Conservation (phyloP, 2,888 invertebrate genomes). For the Macrosoma leucophasiata region DNA sequence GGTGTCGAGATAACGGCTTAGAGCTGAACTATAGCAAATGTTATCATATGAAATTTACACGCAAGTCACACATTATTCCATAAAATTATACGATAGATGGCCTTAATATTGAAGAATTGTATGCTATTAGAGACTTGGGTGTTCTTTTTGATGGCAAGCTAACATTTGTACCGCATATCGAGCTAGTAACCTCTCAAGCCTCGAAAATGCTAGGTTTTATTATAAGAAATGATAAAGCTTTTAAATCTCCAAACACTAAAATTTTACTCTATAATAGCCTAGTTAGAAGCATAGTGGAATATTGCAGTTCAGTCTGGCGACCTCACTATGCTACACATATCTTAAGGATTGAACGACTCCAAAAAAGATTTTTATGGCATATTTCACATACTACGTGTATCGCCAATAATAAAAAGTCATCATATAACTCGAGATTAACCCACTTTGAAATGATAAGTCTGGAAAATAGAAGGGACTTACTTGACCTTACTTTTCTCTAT, state of each 20-base stretch:
- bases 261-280: constrained; percentile 7
- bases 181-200: constrained; percentile 1
- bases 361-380: neutral
- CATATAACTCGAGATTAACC: too few species aligned
- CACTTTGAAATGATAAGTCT: too few species aligned
- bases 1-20: constrained; percentile 11
- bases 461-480: too few species aligned
- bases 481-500: too few species aligned
- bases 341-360: too few species aligned
- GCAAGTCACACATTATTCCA: constrained; percentile 1
- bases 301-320: constrained; percentile 9
- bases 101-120: neutral
- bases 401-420: too few species aligned
- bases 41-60: constrained; percentile 9
- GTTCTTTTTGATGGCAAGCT: constrained; percentile 4
- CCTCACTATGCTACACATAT: too few species aligned
- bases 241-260: constrained; percentile 1
- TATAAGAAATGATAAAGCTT: constrained; percentile 5
- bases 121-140: constrained; percentile 3
- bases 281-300: constrained; percentile 7
- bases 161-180: constrained; percentile 5
- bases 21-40: constrained; percentile 10
- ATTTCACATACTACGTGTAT: too few species aligned
- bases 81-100: constrained; percentile 6
- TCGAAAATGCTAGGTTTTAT: constrained; percentile 6